Base-by-base conservation (phyloP, 2,113 vertebrate genomes). In the Nettapus auritus region DNA sequence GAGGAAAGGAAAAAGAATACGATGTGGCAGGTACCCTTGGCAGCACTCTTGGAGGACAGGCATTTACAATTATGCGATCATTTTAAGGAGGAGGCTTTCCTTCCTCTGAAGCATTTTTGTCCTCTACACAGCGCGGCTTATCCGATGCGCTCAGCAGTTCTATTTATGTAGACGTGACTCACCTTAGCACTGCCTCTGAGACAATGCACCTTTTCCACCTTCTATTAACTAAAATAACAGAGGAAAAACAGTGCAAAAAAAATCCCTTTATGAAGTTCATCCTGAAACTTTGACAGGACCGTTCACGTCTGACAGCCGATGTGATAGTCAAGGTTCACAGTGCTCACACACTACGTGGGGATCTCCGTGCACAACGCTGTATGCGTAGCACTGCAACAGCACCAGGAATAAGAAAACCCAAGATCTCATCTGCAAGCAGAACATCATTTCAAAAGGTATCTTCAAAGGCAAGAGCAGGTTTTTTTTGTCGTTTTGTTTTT, bases 201-300 rank as follows among this genome's bases (percentile, higher is more conserved):
- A 92, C 70, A 50, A 34, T 3, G 22, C 0, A 63, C 38, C 26
- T 66, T 80, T 64, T 73, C 63, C 75, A 82, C 80, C 31, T 77
- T 46, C 59, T 52, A 63, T 70, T 59, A 13, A 62, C 80, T 40
- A 83, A n/a, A 34, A 31, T 1, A 88, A 60, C 25, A 42, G 42
- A 36, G 44, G 18, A 8, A 40, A 78, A 68, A 31, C 8, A 34
- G 12, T 9, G 34, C n/a, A 25, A 76, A 33, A 9, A n/a, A 40
- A 28, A 53, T 66, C 25, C 66, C 42, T 80, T 40, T 19, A 55
- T n/a, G 8, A 55, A 57, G 36, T 25, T 79, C 70, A 77, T 16
- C 33, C 71, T 3, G 0, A 59, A 56, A 7, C 0, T 0, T 3
- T 59, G 46, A 46, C 52, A 56, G 18, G n/a, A 13, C 34, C 44